phyloP scores from a whole-genome alignment of 2,888 invertebrate genomes.

The Limnephilus lunatus region DNA sequence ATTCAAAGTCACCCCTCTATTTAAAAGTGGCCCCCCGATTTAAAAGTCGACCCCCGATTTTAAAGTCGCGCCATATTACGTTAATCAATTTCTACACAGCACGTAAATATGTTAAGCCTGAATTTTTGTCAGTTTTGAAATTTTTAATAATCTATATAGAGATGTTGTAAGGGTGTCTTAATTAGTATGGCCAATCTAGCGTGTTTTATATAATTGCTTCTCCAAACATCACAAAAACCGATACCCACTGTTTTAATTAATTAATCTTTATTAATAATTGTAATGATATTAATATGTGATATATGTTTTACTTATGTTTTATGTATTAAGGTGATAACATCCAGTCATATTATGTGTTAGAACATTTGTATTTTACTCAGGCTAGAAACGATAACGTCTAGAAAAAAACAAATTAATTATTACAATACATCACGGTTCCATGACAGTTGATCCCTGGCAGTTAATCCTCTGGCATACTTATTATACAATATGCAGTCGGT shows the following conservation, averaged over 20 bases:
- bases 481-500: too few relatives aligned
- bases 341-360: background rate
- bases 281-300: constrained; percentile 20
- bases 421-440: background rate
- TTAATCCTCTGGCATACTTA: too few relatives aligned
- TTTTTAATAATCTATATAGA: too few relatives aligned
- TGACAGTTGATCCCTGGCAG: too few relatives aligned
- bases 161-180: too few relatives aligned
- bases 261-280: background rate
- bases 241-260: background rate
- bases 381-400: background rate
- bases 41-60: too few relatives aligned
- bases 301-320: constrained; percentile 26
- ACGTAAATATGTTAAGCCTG: too few relatives aligned
- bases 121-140: too few relatives aligned
- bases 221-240: background rate
- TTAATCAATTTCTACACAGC: too few relatives aligned
- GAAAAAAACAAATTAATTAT: background rate
- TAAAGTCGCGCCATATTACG: too few relatives aligned
- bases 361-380: background rate
- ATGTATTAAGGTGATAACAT: background rate
- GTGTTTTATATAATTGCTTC: background rate
- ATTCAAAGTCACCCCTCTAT: too few relatives aligned
- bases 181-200: background rate
- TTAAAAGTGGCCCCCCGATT: too few relatives aligned